Base-by-base conservation (phyloP, 2,888 invertebrate genomes). In the Protonemura montana region DNA sequence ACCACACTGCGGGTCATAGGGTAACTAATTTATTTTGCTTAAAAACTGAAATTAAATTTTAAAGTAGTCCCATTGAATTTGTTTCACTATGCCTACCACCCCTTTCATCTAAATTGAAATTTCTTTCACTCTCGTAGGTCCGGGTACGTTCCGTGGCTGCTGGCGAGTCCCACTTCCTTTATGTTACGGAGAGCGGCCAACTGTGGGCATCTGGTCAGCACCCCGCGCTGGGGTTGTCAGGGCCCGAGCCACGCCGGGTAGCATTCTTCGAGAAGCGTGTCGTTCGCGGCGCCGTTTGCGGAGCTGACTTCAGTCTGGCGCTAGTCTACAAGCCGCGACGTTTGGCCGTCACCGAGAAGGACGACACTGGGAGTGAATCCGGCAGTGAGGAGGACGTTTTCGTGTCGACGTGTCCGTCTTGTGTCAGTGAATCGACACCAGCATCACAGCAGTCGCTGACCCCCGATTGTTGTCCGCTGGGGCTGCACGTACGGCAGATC, bases 281-380 rank as follows among this genome's bases (percentile, higher is more conserved):
- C 87, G 94, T 97, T 28, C 93, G 95, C 85, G 94, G 94, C 90
- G 93, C 96, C 81, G 94, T 94, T 10, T 95, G 97, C 86, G 97
- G 97, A 6, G 93, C 93, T 87, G 94, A 96, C 90, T 97, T 95
- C 93, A 97, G 95, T 90, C 95, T 95, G 89, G 94, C 94, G 84
- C 93, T 96, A 89, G 94, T 94, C n/a, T 93, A 95, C 94, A 90
- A 93, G 93, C 90, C 93, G 93, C 16, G 92, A 91, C 88, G 90
- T 90, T 87, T 88, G 89, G 86, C 90, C 89, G 86, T 90, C 86
- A 89, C 89, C 87, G 90, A 90, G 81, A 87, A 90, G 87, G 93
- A 93, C 90, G 91, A 92, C 86, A 91, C 91, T 59, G 94, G 95
- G 25, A 84, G 59, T 89, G 94, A 94, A 87, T 92, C 93, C 90